phyloP scores from a whole-genome alignment of 1,140 invertebrate species.

The Trichogramma pretiosum region DNA sequence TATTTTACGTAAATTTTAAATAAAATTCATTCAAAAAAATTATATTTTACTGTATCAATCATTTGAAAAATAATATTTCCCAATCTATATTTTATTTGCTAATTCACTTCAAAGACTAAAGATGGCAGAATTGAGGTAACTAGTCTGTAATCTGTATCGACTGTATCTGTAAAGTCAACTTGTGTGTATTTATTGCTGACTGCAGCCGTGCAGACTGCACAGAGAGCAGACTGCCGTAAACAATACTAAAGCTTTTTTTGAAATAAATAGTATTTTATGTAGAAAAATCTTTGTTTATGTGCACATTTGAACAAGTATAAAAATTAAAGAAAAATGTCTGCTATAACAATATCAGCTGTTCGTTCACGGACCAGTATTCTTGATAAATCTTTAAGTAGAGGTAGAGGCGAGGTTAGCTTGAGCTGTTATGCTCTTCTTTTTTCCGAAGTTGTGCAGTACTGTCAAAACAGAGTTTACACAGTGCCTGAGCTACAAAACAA shows the following conservation, averaged over 20 bases:
- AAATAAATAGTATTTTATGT: neutral
- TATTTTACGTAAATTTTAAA: neutral
- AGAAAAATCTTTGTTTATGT: neutral
- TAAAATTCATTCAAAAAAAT: slow-evolving; percentile 2
- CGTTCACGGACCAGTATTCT: slow-evolving; percentile 72
- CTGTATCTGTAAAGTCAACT: no score
- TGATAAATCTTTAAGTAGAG: slow-evolving; percentile 85
- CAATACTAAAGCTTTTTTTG: no score
- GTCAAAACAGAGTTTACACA: slow-evolving; percentile 90
- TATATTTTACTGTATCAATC: no score
- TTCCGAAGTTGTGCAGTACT: slow-evolving; percentile 97
- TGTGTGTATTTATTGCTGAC: no score
- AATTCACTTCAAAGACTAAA: no score
- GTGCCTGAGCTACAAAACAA: slow-evolving; percentile 90
- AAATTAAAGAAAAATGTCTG: slow-evolving; percentile 30
- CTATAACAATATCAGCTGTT: slow-evolving; percentile 43
- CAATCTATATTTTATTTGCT: no score
- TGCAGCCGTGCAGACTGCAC: no score
- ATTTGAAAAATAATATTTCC: no score
- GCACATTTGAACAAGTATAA: neutral
- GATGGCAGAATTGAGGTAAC: no score
- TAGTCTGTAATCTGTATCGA: no score
- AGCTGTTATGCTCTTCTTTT: slow-evolving; percentile 93
- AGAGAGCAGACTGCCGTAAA: no score
- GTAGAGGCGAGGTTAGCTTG: slow-evolving; percentile 83